Conservation (phyloP, 1,140 invertebrate genomes). For the Kradibia gibbosae region DNA sequence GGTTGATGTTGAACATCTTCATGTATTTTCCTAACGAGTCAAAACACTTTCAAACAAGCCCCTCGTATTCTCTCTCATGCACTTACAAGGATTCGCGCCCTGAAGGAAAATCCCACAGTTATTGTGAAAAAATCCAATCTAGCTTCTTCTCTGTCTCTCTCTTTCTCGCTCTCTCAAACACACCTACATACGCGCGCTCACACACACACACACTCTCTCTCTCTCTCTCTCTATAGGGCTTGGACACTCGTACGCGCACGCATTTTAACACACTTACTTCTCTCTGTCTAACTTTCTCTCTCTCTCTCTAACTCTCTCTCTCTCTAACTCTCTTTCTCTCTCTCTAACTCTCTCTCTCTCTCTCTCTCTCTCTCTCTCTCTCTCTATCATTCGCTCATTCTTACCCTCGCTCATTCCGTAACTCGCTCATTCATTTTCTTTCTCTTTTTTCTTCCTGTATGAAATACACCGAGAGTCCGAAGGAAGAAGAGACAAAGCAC, state of each 20-base stretch:
- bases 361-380: neutral
- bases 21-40: conserved; percentile 62
- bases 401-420: neutral
- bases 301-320: neutral
- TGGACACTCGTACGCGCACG: too few relatives aligned
- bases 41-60: conserved; percentile 63
- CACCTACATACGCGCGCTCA: neutral
- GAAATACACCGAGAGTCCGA: conserved; percentile 26
- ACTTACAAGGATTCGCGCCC: conserved; percentile 22
- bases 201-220: neutral
- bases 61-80: conserved; percentile 16
- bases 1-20: conserved; percentile 55
- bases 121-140: conserved; percentile 16
- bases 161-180: neutral
- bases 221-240: neutral
- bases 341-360: neutral
- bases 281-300: neutral
- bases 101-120: conserved; percentile 46
- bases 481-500: conserved; percentile 62
- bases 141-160: neutral
- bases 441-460: neutral
- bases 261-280: too few relatives aligned
- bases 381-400: conserved; percentile 7
- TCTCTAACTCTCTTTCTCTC: neutral
- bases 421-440: too few relatives aligned